Evolutionary conservation across 2,797 vertebrate species (phyloP).

Genomic region (Rhinella marina): DNA sequence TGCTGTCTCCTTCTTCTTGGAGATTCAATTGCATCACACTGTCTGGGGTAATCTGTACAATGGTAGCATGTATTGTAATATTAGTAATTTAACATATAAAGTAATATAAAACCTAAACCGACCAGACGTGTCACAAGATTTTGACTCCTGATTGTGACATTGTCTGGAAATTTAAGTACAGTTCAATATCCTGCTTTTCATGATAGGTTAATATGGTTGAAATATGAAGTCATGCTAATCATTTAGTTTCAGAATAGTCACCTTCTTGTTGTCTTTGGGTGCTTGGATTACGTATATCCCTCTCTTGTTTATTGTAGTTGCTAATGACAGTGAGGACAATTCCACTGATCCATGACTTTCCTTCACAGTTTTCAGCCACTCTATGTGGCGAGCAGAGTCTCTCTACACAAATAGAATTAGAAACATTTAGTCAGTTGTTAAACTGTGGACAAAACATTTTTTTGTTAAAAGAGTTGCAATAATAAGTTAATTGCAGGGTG

Average conservation of each 20-base stretch:
- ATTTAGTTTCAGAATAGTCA: background rate
- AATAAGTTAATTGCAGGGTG: no score
- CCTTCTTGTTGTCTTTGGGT: slow-evolving; percentile 72
- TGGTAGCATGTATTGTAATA: background rate
- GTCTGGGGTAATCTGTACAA: slow-evolving; percentile 81
- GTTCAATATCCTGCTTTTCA: no score
- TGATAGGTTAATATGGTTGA: no score
- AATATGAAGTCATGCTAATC: background rate
- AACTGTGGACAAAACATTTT: background rate
- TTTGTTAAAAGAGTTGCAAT: no score
- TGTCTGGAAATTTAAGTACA: background rate
- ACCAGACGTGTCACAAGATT: background rate
- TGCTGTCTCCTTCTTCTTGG: slow-evolving; percentile 72
- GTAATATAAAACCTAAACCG: background rate
- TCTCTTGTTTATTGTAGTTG: slow-evolving; percentile 87
- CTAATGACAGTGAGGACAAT: slow-evolving; percentile 89
- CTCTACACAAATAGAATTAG: slow-evolving; percentile 70
- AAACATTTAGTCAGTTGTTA: background rate
- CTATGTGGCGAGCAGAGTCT: slow-evolving; percentile 88
- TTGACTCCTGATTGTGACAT: background rate
- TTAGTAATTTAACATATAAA: background rate
- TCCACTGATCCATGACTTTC: slow-evolving; percentile 97
- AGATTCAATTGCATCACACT: slow-evolving; percentile 79
- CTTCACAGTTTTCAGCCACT: slow-evolving; percentile 94
- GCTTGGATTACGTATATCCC: slow-evolving; percentile 85